These are phyloP conservation scores for Protophormia terraenovae DNA, from an alignment of 2,888 invertebrate genomes.

Conservation along the genomic window DNA sequence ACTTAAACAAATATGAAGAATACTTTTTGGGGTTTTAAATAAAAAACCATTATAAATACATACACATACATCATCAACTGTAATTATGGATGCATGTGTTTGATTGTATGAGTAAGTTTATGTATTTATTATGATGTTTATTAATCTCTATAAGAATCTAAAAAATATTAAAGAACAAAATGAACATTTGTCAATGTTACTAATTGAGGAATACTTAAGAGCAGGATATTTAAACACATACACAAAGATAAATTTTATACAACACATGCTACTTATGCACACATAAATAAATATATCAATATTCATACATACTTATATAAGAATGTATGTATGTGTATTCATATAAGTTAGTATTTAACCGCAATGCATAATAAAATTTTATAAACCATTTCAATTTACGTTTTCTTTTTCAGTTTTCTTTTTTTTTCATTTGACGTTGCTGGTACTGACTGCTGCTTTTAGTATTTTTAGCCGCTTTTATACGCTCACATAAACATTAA, in stretches of 20 bases:
- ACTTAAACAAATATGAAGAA: background rate
- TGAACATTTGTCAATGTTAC: conserved; percentile 7
- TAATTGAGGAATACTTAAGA: conserved; percentile 29
- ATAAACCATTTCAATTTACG: conserved; percentile 24
- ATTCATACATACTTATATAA: no score
- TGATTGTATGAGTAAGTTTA: background rate
- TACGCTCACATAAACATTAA: conserved; percentile 9
- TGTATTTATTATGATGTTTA: background rate
- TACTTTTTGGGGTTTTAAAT: background rate
- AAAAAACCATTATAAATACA: conserved; percentile 5
- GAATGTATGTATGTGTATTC: background rate
- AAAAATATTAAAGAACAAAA: background rate
- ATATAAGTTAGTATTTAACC: background rate
- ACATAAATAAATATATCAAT: background rate
- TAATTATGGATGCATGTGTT: background rate
- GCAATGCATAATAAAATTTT: conserved; percentile 30
- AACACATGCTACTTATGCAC: background rate
- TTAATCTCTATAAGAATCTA: conserved; percentile 12
- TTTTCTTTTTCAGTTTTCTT: background rate
- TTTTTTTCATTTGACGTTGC: background rate
- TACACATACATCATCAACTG: background rate
- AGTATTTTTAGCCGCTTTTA: conserved; percentile 13
- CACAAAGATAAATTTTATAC: background rate
- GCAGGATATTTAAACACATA: background rate
- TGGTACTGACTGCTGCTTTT: background rate